These are phyloP conservation scores for Euplexia lucipara DNA, from an alignment of 2,888 invertebrate species.

Conservation along the genomic window DNA sequence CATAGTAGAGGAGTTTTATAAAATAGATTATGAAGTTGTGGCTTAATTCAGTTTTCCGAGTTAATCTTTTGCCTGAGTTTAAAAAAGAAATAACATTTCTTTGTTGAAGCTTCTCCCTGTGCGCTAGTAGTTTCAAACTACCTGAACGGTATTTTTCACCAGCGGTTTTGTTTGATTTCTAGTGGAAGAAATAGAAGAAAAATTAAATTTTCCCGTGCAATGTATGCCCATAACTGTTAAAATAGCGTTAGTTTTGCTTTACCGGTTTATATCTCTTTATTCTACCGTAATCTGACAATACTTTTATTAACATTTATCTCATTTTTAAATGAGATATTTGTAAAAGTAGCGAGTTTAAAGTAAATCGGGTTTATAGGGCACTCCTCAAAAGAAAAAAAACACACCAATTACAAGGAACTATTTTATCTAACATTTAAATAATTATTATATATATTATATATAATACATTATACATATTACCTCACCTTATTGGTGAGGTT, in stretches of 20 bases:
- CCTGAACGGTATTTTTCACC: conserved; percentile 37
- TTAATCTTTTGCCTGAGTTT: conserved; percentile 51
- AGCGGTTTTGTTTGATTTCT: conserved; percentile 25
- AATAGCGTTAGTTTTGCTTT: background rate
- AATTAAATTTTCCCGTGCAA: conserved; percentile 4
- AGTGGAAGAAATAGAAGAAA: conserved; percentile 13
- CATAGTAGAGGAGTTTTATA: conserved; percentile 36
- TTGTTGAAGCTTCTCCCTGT: conserved; percentile 24
- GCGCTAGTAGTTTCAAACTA: conserved; percentile 40
- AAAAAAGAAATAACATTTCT: conserved; percentile 50
- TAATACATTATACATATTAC: too few species aligned
- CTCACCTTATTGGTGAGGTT: too few species aligned
- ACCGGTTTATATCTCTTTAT: background rate
- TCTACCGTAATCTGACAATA: background rate
- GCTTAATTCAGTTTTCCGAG: conserved; percentile 53
- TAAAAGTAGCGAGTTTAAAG: background rate
- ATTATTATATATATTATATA: too few species aligned
- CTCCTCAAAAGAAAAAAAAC: background rate
- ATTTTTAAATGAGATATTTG: too few species aligned
- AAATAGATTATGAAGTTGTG: conserved; percentile 61
- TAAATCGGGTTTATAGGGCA: too few species aligned
- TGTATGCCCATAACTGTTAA: conserved; percentile 14
- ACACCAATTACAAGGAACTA: conserved; percentile 1
- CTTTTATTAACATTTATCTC: too few species aligned
- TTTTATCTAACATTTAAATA: too few species aligned